A percentile compares a stretch with the other conserved stretches of the same genome.
Conservation (phyloP, 2,888 invertebrate genomes). For the Vannuccia rotundouncinata region DNA sequence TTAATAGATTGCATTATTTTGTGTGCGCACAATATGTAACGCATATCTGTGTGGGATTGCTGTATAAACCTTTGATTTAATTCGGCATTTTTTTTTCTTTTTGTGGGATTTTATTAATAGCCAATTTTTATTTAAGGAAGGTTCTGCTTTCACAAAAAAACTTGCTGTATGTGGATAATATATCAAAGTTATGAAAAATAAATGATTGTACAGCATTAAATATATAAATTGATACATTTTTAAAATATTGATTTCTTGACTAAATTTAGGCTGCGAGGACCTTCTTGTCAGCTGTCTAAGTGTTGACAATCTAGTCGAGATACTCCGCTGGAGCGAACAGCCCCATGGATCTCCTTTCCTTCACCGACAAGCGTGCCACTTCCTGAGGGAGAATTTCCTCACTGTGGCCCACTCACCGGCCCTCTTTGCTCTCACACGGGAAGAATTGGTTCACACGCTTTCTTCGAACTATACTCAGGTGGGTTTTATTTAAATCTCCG, state of each 20-base stretch:
- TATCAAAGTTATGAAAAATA: too few relatives aligned
- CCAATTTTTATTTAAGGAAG: too few relatives aligned
- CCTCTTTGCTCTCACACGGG: conserved; percentile 68
- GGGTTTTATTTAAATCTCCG: neutral
- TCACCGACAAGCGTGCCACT: conserved; percentile 79
- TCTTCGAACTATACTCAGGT: conserved; percentile 64
- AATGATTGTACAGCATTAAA: too few relatives aligned
- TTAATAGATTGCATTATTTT: too few relatives aligned
- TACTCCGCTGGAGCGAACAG: conserved; percentile 78
- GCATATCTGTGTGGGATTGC: too few relatives aligned
- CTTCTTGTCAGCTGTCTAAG: conserved; percentile 77
- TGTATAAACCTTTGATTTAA: too few relatives aligned
- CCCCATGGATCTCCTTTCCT: conserved; percentile 89
- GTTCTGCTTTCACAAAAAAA: too few relatives aligned
- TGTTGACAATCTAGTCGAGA: conserved; percentile 72
- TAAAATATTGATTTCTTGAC: neutral
- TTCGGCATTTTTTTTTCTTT: too few relatives aligned
- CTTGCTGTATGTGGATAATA: too few relatives aligned
- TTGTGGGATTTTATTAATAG: too few relatives aligned
- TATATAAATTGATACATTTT: neutral
- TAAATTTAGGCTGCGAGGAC: conserved; percentile 72
- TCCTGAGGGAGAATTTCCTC: conserved; percentile 82
- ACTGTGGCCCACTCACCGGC: conserved; percentile 65
- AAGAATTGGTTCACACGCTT: conserved; percentile 66
- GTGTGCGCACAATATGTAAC: too few relatives aligned